Evolutionary conservation across 2,888 invertebrate genomes (phyloP).

Genomic region (Margaritifera margaritifera): DNA sequence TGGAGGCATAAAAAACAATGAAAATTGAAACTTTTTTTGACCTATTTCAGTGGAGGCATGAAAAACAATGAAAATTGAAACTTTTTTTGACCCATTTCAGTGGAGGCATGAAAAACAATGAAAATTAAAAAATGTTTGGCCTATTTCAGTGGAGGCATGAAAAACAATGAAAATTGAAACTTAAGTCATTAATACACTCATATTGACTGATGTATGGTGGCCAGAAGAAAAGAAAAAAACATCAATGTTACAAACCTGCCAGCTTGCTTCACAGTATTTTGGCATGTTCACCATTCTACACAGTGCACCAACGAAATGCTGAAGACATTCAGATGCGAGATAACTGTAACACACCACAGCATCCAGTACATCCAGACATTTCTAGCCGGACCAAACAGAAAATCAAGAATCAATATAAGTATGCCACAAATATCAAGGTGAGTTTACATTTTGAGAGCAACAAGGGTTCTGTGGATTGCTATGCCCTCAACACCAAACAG

Average conservation of each 20-base stretch:
- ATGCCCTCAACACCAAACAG: no score
- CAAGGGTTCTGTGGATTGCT: no score
- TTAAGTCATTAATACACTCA: background rate
- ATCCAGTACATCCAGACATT: slow-evolving; percentile 87
- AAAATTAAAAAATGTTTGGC: no score
- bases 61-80: no score
- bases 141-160: background rate
- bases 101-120: no score
- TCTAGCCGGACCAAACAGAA: slow-evolving; percentile 74
- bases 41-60: no score
- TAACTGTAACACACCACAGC: slow-evolving; percentile 92
- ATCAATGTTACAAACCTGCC: slow-evolving; percentile 79
- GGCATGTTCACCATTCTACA: slow-evolving; percentile 90
- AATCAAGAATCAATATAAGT: no score
- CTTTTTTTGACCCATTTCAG: no score
- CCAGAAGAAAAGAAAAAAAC: background rate
- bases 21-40: no score
- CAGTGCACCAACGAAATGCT: slow-evolving; percentile 86
- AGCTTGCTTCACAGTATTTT: slow-evolving; percentile 85
- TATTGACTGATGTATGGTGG: background rate
- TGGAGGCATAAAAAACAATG: no score
- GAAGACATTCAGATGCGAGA: slow-evolving; percentile 87
- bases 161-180: background rate
- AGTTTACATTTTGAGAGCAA: no score
- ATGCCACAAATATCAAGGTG: no score